Base-by-base conservation (phyloP, 2,113 vertebrate genomes). In the Falco punctatus region DNA sequence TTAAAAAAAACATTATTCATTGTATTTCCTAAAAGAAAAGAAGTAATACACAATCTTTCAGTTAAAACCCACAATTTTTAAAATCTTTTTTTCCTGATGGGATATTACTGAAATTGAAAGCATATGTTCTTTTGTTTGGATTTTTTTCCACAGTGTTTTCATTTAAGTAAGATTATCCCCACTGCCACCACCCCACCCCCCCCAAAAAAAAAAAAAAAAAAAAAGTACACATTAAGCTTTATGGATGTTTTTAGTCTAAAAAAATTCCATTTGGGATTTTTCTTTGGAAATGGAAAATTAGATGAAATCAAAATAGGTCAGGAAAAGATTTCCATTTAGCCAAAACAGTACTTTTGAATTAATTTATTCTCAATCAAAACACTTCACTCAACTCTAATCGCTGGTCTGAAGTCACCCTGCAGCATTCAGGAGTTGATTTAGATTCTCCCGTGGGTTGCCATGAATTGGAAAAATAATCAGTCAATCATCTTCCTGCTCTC, bases 311-410 rank as follows among this genome's bases (percentile, higher is more conserved):
- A 94, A 96, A 90, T 86, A 94, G 88, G 93, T 92, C 92, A 96
- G 64, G 59, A 86, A 94, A 81, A 88, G 1, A 81, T 86, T 95
- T 93, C 55, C 74, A 59, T 66, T 93, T 88, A 94, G 46, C 64
- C 78, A 85, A 96, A 96, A 87, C 58, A 81, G 58, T 82, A 66
- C 51, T 92, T 95, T 86, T 86, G 26, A 80, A 86, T 90, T 97
- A 92, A 94, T 95, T 95, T 92, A 74, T 95, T 94, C 79, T 82
- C 66, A 85, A 93, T 95, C 92, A 94, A 92, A 95, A 92, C 81
- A 90, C 80, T 85, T 92, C 87, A 75, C 62, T 92, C 67, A 7
- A 19, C 58, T 96, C 66, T 91, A 93, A 91, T 91, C 5, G 5
- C 55, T 24, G 93, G 91, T 95, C 95, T 94, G 96, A 95, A 95